Conservation (phyloP, 2,888 invertebrate species). For the Crepidodera aurea region DNA sequence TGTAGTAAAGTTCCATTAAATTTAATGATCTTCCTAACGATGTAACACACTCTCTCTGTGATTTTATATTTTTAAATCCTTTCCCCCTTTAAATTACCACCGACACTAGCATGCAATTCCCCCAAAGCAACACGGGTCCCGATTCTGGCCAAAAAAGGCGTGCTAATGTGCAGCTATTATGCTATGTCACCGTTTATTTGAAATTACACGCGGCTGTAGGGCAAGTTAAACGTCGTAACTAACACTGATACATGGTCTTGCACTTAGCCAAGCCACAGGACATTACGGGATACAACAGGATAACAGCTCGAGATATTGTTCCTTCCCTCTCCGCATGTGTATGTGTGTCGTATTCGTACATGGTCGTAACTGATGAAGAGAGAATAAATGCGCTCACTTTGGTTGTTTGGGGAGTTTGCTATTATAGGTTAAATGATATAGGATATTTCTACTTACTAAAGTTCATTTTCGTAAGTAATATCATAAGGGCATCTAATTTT, state of each 20-base stretch:
- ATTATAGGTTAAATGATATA: too few species aligned
- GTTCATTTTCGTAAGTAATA: too few species aligned
- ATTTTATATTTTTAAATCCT: neutral
- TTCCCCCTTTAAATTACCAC: neutral
- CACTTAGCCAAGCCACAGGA: conserved; percentile 50
- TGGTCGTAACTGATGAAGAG: too few species aligned
- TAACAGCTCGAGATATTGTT: conserved; percentile 26
- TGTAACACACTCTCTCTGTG: neutral
- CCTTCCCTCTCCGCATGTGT: neutral
- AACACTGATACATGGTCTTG: conserved; percentile 54
- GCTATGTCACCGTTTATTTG: conserved; percentile 45
- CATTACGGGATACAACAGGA: conserved; percentile 43
- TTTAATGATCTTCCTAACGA: neutral
- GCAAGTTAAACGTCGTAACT: conserved; percentile 52
- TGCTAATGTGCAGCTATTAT: conserved; percentile 35
- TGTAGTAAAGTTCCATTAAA: neutral
- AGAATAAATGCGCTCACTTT: too few species aligned
- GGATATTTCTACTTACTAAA: too few species aligned
- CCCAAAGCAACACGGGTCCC: neutral
- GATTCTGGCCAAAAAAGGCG: conserved; percentile 11
- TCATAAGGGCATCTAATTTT: too few species aligned
- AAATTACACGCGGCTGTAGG: conserved; percentile 48
- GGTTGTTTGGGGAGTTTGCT: too few species aligned
- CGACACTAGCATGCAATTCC: neutral
- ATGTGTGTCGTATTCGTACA: neutral